Conservation (phyloP, 2,888 invertebrate genomes). For the Lycocerus yunnanus region DNA sequence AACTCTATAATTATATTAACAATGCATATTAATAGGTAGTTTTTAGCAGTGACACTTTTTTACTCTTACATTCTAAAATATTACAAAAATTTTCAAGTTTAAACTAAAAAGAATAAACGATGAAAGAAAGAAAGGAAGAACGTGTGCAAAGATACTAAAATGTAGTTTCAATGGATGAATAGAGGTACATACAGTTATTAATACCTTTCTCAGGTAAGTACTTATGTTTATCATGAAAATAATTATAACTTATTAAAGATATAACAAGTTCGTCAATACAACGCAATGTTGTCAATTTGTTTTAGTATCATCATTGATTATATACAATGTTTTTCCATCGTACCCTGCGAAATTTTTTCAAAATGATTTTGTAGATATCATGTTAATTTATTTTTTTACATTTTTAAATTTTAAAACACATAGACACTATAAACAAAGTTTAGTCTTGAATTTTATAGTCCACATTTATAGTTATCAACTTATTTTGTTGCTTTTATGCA, state of each 20-base stretch:
- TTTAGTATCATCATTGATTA: slow-evolving; percentile 13
- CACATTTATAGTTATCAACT: slow-evolving; percentile 19
- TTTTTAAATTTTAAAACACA: slow-evolving; percentile 15
- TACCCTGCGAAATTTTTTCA: slow-evolving; percentile 28
- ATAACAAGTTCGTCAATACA: neutral
- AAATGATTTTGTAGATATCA: slow-evolving; percentile 15
- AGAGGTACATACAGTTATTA: neutral
- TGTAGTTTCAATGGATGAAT: neutral
- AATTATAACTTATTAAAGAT: neutral
- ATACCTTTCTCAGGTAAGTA: neutral
- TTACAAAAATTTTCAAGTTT: neutral
- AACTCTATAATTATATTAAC: neutral
- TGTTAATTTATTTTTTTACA: slow-evolving; percentile 5
- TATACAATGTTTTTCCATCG: slow-evolving; percentile 23
- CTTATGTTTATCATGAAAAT: neutral
- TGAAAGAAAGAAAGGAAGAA: neutral
- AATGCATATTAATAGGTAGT: neutral
- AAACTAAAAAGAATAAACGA: neutral
- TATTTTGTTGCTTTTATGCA: slow-evolving; percentile 16
- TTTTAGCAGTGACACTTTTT: neutral
- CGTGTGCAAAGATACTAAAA: neutral
- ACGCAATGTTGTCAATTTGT: neutral
- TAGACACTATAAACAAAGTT: slow-evolving; percentile 26
- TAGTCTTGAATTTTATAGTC: slow-evolving; percentile 7
- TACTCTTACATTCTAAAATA: neutral